phyloP scores from a whole-genome alignment of 2,888 invertebrate genomes.

The Odontothrips loti region DNA sequence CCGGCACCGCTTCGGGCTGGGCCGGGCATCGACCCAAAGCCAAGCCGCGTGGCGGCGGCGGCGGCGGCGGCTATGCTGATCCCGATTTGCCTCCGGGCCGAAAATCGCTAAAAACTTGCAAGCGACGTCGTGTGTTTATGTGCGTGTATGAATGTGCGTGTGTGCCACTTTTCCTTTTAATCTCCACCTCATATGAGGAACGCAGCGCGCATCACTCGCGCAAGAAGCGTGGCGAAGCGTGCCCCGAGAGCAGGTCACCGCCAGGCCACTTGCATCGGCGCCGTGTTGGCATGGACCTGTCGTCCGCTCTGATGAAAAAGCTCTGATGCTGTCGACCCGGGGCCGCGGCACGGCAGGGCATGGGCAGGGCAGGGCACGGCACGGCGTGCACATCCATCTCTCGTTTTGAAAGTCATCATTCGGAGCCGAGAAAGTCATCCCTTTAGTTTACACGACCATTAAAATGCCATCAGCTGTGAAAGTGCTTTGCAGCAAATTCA shows the following conservation, averaged over 20 bases:
- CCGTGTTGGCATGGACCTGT: too few species aligned
- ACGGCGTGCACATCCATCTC: too few species aligned
- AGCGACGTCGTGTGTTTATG: background rate
- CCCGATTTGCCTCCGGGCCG: too few species aligned
- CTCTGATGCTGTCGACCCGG: too few species aligned
- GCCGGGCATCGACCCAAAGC: background rate
- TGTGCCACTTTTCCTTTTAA: too few species aligned
- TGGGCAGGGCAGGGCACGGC: too few species aligned
- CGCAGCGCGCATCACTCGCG: background rate
- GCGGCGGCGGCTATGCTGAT: background rate
- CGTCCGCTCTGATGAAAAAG: too few species aligned
- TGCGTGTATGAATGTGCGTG: too few species aligned
- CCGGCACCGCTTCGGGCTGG: background rate
- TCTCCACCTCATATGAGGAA: background rate
- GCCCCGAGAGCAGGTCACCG: background rate
- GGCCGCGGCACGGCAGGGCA: too few species aligned
- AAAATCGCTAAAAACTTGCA: background rate
- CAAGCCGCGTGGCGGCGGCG: background rate
- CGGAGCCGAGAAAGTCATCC: conserved; percentile 7
- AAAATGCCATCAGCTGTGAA: background rate
- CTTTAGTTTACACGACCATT: background rate
- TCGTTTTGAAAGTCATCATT: background rate
- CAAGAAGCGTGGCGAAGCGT: background rate
- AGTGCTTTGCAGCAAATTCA: background rate
- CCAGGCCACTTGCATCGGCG: too few species aligned